Base-by-base conservation (phyloP, 2,797 vertebrate species). In the Phoxinus dragarum region DNA sequence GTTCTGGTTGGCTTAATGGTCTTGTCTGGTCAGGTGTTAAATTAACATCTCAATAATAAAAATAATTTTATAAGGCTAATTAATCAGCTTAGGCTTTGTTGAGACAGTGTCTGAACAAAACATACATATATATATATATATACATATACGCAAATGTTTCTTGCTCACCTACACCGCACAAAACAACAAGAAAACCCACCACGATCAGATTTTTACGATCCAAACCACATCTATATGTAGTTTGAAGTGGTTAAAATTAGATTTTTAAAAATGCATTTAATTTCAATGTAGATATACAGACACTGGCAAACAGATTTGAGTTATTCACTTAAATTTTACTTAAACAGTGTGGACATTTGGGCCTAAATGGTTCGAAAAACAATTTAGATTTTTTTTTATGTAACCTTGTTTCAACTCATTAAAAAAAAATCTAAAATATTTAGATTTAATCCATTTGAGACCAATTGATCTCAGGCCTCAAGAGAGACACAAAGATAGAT, bases 341-440 rank as follows among this genome's bases (percentile, higher is more conserved):
- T 27, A 27, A 34, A 69, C 64, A 52, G 12, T n/a, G 64, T 0
- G 14, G 47, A 71, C 10, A 56, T 23, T 54, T 19, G 31, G n/a
- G 31, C 38, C 47, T 40, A 40, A 81, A 31, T 19, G 27, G n/a
- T 44, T 79, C 10, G 59, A 27, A 61, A 61, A 27, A 12, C n/a
- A 4, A 23, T 52, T 64, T 59, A 3, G 12, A 27, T 19, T 61
- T 61, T 71, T 19, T 54, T 21, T 71, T 21, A 42, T 1, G 11
- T 72, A 71, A 72, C 31, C 64, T 17, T 5, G 36, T 44, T 66
- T 67, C 17, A 67, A 47, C 17, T 59, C 6, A n/a, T 47, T 75
- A 76, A 82, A 40, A 31, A 16, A 71, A 49, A 69, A 69, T n/a
- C 34, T 31, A 82, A 72, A 76, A 74, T 16, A 27, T 86, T 59